Conservation (phyloP, 2,113 vertebrate genomes). For the Leucopsar rothschildi region DNA sequence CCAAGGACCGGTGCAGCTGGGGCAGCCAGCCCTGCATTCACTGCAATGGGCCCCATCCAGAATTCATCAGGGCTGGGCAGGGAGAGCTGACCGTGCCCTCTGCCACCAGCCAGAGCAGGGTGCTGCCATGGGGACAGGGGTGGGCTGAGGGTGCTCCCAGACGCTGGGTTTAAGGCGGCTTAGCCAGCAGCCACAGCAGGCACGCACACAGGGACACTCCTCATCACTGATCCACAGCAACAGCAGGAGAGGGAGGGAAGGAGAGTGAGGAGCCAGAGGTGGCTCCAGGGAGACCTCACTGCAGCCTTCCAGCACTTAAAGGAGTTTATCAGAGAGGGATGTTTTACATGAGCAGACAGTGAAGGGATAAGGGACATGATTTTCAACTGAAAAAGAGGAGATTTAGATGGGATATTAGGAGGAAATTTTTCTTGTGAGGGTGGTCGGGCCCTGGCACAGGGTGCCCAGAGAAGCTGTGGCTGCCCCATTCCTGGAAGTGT, state of each 20-base stretch:
- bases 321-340: background rate
- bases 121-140: fast-evolving
- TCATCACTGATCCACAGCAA: fast-evolving
- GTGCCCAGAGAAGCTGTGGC: background rate
- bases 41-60: no score
- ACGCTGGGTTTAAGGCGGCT: background rate
- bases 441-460: background rate
- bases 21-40: background rate
- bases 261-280: background rate
- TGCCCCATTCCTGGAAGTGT: background rate
- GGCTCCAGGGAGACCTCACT: background rate
- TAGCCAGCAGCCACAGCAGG: background rate
- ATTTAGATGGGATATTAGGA: background rate
- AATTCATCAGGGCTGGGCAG: background rate
- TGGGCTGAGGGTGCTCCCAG: background rate
- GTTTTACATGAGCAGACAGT: background rate
- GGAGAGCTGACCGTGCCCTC: background rate
- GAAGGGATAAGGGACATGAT: background rate
- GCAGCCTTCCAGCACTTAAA: background rate
- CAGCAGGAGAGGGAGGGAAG: background rate
- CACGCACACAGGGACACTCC: fast-evolving
- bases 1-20: fast-evolving
- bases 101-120: fast-evolving
- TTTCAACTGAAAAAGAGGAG: background rate
- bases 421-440: background rate